phyloP scores from a whole-genome alignment of 2,113 vertebrate species.

The Sapajus apella region DNA sequence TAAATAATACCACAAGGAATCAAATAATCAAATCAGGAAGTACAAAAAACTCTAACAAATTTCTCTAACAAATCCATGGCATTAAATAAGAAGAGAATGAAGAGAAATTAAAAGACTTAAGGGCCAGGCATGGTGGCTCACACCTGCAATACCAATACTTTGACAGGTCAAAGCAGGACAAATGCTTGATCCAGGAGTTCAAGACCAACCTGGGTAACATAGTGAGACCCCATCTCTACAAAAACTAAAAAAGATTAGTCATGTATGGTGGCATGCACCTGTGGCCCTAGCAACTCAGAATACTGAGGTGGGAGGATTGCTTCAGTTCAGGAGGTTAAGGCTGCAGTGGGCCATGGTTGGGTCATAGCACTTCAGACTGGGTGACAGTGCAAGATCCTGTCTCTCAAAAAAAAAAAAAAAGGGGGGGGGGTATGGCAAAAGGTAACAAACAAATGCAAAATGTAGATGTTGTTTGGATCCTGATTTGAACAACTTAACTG shows the following conservation, averaged over 20 bases:
- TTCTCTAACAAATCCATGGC: background rate
- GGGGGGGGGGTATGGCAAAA: background rate
- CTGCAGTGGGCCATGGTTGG: background rate
- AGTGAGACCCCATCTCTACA: background rate
- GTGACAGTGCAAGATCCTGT: background rate
- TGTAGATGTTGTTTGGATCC: background rate
- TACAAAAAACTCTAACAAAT: background rate
- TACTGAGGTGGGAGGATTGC: background rate
- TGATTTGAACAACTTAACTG: conserved; percentile 19
- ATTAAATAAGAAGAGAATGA: background rate
- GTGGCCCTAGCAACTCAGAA: background rate
- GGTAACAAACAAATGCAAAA: background rate
- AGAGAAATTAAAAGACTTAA: background rate
- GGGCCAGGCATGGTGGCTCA: too few relatives aligned
- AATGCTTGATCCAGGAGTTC: too few relatives aligned
- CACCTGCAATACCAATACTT: too few relatives aligned
- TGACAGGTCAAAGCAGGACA: too few relatives aligned
- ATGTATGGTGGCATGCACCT: background rate
- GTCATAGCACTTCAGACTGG: background rate
- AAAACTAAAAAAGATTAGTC: background rate
- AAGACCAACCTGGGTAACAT: background rate
- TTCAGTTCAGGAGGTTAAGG: background rate
- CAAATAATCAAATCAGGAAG: background rate
- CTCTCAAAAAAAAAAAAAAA: background rate
- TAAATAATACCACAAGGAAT: conserved; percentile 28